Conservation (phyloP, 2,888 invertebrate genomes). For the Drosophila hamatofila region DNA sequence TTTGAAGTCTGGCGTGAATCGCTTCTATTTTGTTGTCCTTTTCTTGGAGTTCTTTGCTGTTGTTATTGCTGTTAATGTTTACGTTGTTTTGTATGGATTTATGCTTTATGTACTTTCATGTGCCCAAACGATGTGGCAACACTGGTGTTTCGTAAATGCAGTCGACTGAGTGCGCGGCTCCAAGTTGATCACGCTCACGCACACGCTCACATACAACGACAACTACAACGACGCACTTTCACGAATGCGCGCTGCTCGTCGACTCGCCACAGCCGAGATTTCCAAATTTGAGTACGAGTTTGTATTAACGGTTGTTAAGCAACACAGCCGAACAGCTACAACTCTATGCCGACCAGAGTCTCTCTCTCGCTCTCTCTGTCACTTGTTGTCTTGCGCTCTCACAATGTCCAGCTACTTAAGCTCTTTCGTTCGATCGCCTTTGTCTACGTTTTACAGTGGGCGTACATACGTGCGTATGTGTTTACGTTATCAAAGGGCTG, state of each 20-base stretch:
- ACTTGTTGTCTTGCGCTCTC: constrained; percentile 16
- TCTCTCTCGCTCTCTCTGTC: constrained; percentile 33
- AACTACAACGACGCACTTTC: constrained; percentile 61
- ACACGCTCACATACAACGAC: constrained; percentile 1
- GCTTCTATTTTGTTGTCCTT: not conserved
- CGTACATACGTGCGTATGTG: constrained; percentile 18
- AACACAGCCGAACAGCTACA: constrained; percentile 33
- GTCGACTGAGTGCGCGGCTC: constrained; percentile 11
- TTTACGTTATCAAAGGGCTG: constrained; percentile 71
- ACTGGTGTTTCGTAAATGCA: constrained; percentile 36
- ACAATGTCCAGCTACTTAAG: constrained; percentile 24
- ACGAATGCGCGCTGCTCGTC: constrained; percentile 44
- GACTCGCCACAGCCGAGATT: constrained; percentile 48
- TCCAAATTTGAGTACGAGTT: constrained; percentile 52
- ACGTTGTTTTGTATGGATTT: not conserved
- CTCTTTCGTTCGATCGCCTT: constrained; percentile 33
- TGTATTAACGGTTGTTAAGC: constrained; percentile 48
- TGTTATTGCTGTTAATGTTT: constrained; percentile 1
- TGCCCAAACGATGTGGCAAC: constrained; percentile 44
- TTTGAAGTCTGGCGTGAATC: constrained; percentile 56
- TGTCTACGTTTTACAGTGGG: constrained; percentile 27
- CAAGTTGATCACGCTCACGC: constrained; percentile 44
- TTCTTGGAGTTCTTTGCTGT: not conserved
- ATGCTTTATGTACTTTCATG: constrained; percentile 39
- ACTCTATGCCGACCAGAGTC: constrained; percentile 4